Conservation (phyloP, 2,888 invertebrate species). For the Aethes cnicana region DNA sequence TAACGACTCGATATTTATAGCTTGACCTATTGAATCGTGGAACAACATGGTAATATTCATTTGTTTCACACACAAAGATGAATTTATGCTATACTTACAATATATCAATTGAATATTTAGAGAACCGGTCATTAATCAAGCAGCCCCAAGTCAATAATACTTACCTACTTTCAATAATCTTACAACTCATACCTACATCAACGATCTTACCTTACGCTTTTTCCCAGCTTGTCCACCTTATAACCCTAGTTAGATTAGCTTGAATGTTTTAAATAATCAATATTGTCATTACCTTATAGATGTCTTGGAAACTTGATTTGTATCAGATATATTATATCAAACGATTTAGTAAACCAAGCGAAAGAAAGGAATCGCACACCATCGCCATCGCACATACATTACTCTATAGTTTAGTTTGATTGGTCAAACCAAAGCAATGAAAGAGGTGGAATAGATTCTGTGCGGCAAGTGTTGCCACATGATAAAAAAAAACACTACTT, state of each 20-base stretch:
- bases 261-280: constrained; percentile 8
- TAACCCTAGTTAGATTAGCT: constrained; percentile 1
- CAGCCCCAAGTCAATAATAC: constrained; percentile 55
- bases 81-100: constrained; percentile 43
- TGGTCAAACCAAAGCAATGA: constrained; percentile 25
- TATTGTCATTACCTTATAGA: constrained; percentile 18
- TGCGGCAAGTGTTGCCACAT: constrained; percentile 8
- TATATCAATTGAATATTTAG: constrained; percentile 51
- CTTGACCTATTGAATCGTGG: constrained; percentile 50
- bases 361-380: constrained; percentile 24
- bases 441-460: constrained; percentile 23
- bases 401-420: constrained; percentile 26
- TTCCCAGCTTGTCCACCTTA: constrained; percentile 16
- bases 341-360: constrained; percentile 18
- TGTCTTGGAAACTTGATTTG: constrained; percentile 7
- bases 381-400: constrained; percentile 28
- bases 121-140: constrained; percentile 71
- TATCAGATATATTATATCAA: constrained; percentile 13
- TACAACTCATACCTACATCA: constrained; percentile 66
- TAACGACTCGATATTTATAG: constrained; percentile 53
- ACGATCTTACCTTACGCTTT: constrained; percentile 67
- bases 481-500: too few relatives aligned
- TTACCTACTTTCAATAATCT: constrained; percentile 62
- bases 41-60: constrained; percentile 33
- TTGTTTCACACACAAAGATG: constrained; percentile 36